Base-by-base conservation (phyloP, 2,113 vertebrate genomes). In the Pontoporia blainvillei region DNA sequence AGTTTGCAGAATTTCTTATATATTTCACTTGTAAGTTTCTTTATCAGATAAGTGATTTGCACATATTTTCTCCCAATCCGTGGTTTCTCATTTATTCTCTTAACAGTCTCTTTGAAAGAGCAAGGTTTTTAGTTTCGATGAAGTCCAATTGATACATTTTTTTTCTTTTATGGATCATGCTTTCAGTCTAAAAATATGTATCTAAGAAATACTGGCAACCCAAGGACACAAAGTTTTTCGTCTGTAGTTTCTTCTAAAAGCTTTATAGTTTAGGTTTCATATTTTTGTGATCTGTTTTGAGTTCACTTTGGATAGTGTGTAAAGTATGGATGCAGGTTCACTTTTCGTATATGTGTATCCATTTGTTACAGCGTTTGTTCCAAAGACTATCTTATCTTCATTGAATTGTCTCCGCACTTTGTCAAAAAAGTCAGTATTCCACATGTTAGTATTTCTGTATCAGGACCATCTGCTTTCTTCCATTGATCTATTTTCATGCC, bases 281-380 rank as follows among this genome's bases (percentile, higher is more conserved):
- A 36, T 76, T 86, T 94, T 95, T 21, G 79, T 72, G 25, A 62
- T 64, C 6, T 91, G 21, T 97, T 96, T 88, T 87, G 81, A 84
- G 62, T 92, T 95, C 78, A 72, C 31, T 82, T 86, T 92, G 52
- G 57, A n/a, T 83, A 17, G 34, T 88, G 10, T 79, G 36, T 82
- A 6, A 89, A 46, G 15, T 49, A 9, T 44, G 41, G 69, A 34
- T 92, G 25, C 79, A 39, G 64, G n/a, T 71, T 81, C 13, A 29
- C 25, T 39, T 82, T 89, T 66, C 84, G 17, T 4, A 31, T 76
- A 6, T 86, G 62, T 5, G 34, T 87, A 31, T 36, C 15, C n/a
- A 62, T 86, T 76, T 36, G 9, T 95, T 88, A 39, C 15, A 52
- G 11, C 8, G 23, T 79, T 90, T 92, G 14, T 86, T 61, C 25